These are phyloP conservation scores for Amphilophus citrinellus DNA, from an alignment of 2,113 vertebrate species.

Conservation along the genomic window DNA sequence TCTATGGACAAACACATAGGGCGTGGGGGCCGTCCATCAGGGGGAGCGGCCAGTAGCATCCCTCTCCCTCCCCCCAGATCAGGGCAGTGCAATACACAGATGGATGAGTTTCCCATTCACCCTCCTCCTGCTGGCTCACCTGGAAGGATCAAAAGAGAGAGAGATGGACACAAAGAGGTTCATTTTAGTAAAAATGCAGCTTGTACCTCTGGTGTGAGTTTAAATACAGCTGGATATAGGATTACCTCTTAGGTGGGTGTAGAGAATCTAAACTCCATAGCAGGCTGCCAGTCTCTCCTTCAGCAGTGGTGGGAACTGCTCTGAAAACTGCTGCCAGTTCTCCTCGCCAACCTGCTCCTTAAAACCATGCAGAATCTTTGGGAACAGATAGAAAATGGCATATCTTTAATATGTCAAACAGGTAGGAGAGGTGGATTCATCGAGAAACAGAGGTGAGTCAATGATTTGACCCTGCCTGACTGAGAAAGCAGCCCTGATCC, in stretches of 20 bases:
- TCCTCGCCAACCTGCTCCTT: constrained; percentile 96
- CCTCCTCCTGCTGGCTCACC: constrained; percentile 88
- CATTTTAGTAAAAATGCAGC: not conserved
- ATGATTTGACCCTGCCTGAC: not conserved
- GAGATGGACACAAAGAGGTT: not conserved
- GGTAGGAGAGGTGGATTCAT: not conserved
- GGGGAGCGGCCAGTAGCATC: constrained; percentile 82
- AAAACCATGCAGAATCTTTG: constrained; percentile 92
- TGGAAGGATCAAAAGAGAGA: constrained; percentile 45
- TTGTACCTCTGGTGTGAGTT: not conserved
- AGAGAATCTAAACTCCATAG: constrained; percentile 89
- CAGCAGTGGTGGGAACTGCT: constrained; percentile 94
- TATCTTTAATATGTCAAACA: not conserved
- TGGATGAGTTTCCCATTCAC: constrained; percentile 89
- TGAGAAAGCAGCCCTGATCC: not conserved
- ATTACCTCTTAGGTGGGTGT: constrained; percentile 67
- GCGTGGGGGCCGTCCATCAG: constrained; percentile 84
- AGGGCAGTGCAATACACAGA: constrained; percentile 92
- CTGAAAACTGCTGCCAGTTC: constrained; percentile 95
- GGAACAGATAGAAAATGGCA: not conserved
- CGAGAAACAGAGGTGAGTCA: not conserved
- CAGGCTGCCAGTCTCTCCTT: constrained; percentile 94
- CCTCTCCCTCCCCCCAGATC: constrained; percentile 88
- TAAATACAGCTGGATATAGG: not conserved
- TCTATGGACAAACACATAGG: constrained; percentile 86